Evolutionary conservation across 2,888 invertebrate species (phyloP), one percentile per base, ranked within the genome.

Genomic region (Caradrina clavipalpis): DNA sequence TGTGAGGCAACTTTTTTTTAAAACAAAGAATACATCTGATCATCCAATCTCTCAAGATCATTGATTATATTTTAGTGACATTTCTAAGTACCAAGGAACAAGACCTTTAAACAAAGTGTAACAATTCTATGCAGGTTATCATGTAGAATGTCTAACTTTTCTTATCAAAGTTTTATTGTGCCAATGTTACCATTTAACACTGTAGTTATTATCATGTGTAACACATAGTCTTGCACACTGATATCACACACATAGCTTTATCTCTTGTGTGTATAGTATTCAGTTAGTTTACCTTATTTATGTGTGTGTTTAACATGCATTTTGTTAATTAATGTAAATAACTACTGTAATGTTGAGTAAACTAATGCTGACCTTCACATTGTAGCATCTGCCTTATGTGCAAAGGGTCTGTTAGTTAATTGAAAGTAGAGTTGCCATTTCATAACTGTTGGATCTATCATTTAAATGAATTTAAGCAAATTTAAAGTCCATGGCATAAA

Each of bases 141-240:
- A 47, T 54, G 17, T 80, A 86, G 73, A 78, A 67, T 21, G 55
- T 80, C 71, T 84, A 83, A 82, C 76, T 81, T 76, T 76, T 76
- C 79, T 86, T 88, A 89, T 90, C 89, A 79, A 42, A 51, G 42
- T 83, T 84, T 87, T 87, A 88, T 58, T 88, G 74, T 88, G 86
- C 82, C 88, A 90, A 87, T 89, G 88, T 89, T 88, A 84, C 81
- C 73, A 69, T 81, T 81, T 66, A 62, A 69, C 71, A 71, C 56
- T 69, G 65, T 56, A 56, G 39, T 73, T 71, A 68, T 72, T 69
- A 68, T 72, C 71, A 69, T 69, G 71, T 70, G 31, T 56, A 60
- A 61, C 69, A 73, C 17, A 54, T 15, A 50, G 49, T 73, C 56
- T 71, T 65, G 45, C 45, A 56, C 47, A 58, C 47, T 66, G 59